These are phyloP conservation scores for Donacobius atricapilla DNA, from an alignment of 2,113 vertebrate species.

Conservation along the genomic window DNA sequence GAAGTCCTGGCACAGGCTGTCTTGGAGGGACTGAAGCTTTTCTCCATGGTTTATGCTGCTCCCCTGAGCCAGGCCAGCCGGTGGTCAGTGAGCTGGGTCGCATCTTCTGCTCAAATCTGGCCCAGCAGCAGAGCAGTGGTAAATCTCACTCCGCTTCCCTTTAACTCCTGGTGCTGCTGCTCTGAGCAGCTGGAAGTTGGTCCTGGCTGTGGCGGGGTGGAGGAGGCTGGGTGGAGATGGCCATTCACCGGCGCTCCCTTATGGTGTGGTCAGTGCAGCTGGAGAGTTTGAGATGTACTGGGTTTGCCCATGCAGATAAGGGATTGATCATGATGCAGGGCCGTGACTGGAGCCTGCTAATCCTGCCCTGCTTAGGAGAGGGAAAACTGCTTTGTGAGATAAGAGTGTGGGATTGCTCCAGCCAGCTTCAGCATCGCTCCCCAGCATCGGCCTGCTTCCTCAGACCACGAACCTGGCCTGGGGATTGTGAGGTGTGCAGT, in stretches of 20 bases:
- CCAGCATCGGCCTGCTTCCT: not conserved
- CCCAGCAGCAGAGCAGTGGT: not conserved
- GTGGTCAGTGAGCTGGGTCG: not conserved
- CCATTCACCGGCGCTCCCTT: not conserved
- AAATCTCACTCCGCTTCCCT: not conserved
- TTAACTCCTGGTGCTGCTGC: not conserved
- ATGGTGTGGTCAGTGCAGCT: fast-evolving
- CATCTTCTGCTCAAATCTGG: not conserved
- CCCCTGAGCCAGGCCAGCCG: not conserved
- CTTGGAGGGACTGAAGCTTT: not conserved
- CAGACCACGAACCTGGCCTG: not conserved
- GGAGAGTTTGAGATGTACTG: not conserved
- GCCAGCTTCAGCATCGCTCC: not conserved
- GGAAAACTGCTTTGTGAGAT: constrained; percentile 46
- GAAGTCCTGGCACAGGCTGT: not conserved
- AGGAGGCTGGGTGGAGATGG: not conserved
- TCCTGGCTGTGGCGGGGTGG: not conserved
- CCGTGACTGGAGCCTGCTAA: constrained; percentile 52
- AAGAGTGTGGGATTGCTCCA: constrained; percentile 15
- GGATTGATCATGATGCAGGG: constrained; percentile 27
- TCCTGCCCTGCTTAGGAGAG: constrained; percentile 46
- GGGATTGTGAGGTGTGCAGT: not conserved
- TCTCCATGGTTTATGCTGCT: not conserved
- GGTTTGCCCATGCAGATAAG: constrained; percentile 7
- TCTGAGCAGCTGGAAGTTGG: not conserved